phyloP scores from a whole-genome alignment of 1,140 invertebrate species.

The Drosophila bocki region DNA sequence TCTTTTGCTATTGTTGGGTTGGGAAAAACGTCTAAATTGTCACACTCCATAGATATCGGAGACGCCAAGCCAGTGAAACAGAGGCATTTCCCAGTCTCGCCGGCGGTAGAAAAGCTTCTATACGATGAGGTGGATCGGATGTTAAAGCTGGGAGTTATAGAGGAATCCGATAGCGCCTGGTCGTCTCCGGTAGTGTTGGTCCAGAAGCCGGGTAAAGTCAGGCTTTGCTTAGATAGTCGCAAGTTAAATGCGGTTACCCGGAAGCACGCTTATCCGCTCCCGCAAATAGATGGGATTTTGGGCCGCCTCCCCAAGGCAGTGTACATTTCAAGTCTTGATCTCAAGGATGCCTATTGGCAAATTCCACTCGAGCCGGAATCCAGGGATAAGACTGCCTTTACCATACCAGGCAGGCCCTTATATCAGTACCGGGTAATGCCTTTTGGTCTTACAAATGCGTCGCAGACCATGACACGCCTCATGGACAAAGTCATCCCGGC shows the following conservation, averaged over 20 bases:
- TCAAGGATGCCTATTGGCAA: neutral
- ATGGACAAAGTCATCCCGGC: neutral
- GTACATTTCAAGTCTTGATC: neutral
- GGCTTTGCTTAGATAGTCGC: no score
- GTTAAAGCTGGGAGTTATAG: neutral
- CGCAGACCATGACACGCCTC: no score
- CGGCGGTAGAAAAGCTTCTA: neutral
- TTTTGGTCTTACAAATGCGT: no score
- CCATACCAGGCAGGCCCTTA: neutral
- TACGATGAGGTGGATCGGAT: neutral
- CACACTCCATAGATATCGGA: neutral
- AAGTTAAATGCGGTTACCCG: no score
- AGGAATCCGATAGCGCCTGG: neutral
- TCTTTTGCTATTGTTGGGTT: neutral
- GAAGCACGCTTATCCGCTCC: no score
- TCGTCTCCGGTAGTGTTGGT: neutral
- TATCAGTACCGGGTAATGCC: neutral
- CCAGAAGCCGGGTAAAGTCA: neutral
- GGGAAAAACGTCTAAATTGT: neutral
- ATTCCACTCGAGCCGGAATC: neutral
- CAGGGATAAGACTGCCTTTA: neutral
- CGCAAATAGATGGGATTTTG: no score
- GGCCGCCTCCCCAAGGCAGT: no score
- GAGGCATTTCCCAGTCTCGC: conserved; percentile 1
- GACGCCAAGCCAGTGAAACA: neutral